phyloP scores from a whole-genome alignment of 2,113 vertebrate species.

The Boulengeromyrus knoepffleri region DNA sequence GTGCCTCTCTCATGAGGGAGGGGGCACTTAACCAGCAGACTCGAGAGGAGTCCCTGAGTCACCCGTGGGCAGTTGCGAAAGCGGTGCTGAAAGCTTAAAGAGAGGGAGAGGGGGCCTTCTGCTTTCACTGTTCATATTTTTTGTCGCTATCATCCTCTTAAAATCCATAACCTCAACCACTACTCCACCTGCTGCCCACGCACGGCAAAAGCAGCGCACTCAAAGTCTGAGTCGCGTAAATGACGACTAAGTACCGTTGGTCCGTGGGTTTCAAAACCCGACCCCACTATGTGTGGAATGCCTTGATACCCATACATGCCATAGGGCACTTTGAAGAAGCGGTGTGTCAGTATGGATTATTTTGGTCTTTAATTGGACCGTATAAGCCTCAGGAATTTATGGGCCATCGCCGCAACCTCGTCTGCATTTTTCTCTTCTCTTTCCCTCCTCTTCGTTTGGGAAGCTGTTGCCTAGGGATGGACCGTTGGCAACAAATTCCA shows the following conservation, averaged over 20 bases:
- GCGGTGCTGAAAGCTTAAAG: not conserved
- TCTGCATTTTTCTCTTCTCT: not conserved
- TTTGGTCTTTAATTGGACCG: constrained; percentile 10
- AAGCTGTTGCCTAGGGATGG: not conserved
- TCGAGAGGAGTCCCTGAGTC: not conserved
- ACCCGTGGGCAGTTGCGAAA: not conserved
- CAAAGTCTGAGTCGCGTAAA: not conserved
- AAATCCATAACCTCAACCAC: not conserved
- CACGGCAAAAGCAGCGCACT: not conserved
- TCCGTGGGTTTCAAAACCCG: not conserved
- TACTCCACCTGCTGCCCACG: not conserved
- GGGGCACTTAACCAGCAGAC: not conserved
- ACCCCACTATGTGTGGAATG: not conserved
- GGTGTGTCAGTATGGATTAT: not conserved
- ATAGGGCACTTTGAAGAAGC: not conserved
- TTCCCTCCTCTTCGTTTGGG: not conserved
- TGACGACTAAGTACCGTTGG: not conserved
- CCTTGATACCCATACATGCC: not conserved
- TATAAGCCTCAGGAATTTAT: constrained; percentile 9
- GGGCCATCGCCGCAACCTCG: not conserved
- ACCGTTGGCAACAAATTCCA: too few relatives aligned
- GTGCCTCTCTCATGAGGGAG: not conserved
- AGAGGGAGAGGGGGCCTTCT: not conserved
- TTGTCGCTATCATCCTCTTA: not conserved
- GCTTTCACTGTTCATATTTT: not conserved